Evolutionary conservation across 2,888 invertebrate species (phyloP), one percentile per base, ranked within the genome.

Genomic region (Drosophila barbarae): DNA sequence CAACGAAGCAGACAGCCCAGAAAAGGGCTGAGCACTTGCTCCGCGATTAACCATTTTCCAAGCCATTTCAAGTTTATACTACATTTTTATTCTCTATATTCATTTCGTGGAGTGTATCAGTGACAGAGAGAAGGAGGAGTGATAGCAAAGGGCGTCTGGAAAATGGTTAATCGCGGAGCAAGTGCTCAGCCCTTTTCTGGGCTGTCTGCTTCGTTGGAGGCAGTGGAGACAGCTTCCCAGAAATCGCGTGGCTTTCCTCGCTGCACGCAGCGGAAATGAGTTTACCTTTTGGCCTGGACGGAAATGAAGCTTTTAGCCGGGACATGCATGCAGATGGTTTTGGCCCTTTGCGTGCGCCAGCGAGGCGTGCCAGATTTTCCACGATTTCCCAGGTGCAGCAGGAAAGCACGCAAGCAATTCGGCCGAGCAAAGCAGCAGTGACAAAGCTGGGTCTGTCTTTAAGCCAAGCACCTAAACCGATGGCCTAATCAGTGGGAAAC

Each of bases 231-330:
- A n/a, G 21, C n/a, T 39, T 32, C 34, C 8, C 5, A 18, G 47
- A 26, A 35, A 36, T 36, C 18, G 49, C 49, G 35, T 26, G 54
- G 41, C 35, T 44, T 28, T 6, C 42, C 18, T 13, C 26, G 35
- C 55, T 46, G 36, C 30, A 28, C 28, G 28, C 32, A 34, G 18
- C 47, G 64, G 52, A 66, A 47, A 51, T 46, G 66, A 66, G 39
- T 47, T 65, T 41, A 39, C 66, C 67, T 64, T 52, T 66, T 46
- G 32, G 13, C 64, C 53, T 15, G 38, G 38, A 8, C 53, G 64
- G 67, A 64, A 46, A 66, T 66, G 46, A 53, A 52, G 46, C 67
- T 66, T 46, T 46, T 46, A 39, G 60, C 30, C 5, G 44, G 18
- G 18, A 59, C 46, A 3, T 59, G 42, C 28, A 59, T 59, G 59